Evolutionary conservation across 2,113 vertebrate species (phyloP), one percentile per base, ranked within the genome.

Genomic region (Oreotrochilus melanogaster): DNA sequence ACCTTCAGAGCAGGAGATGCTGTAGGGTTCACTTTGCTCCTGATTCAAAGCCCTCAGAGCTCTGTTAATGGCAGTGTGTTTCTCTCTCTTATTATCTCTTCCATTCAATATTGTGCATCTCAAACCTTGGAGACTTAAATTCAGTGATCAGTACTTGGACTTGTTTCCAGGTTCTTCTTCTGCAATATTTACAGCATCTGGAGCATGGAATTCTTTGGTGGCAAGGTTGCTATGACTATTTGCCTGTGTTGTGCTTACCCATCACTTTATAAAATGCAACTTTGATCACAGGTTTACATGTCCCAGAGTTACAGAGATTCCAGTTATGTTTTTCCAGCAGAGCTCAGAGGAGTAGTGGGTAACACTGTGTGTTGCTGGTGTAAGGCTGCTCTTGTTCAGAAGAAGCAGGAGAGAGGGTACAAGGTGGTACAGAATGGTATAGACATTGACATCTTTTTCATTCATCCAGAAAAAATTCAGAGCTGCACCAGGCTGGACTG

Each of bases 321-420:
- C 71, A 56, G 33, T 11, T 69, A 28, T 37, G 76, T 11, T 0
- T 76, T 67, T 66, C 43, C 11, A 28, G 53, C 57, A 72, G 74
- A 82, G 37, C 57, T 81, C 9, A 10, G 28, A 50, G 74, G 65
- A 78, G 23, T 18, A 57, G 42, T 9, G 24, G 45, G 13, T 31
- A 47, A 35, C 48, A n/a, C 7, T 0, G 5, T 5, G 19, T 11
- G 10, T 2, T n/a, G 27, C 9, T 35, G 43, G 31, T 30, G 24
- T 27, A 33, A 66, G 88, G 9, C 3, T 23, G 13, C 30, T 71
- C 60, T 17, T 30, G 17, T 50, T 70, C 33, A 56, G 45, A 48
- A 75, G 37, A 25, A 84, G 18, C 0, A 0, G 48, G 15, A 23
- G 48, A 74, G 69, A 64, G 31, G 43, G n/a, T 65, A 87, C 78